These are phyloP conservation scores for Lerema accius DNA, from an alignment of 1,140 invertebrate genomes.

Conservation along the genomic window DNA sequence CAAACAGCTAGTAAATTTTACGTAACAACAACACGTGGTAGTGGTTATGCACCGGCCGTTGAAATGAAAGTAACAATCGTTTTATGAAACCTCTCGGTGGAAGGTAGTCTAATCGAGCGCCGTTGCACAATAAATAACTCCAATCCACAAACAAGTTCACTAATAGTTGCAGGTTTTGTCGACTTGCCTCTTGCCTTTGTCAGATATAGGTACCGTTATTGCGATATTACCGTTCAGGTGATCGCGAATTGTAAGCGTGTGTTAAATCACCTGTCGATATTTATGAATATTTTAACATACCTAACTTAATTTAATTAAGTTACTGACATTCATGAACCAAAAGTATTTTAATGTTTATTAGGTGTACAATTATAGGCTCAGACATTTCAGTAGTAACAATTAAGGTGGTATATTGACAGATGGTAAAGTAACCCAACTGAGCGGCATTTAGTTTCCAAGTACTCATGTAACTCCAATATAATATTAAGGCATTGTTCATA, in stretches of 20 bases:
- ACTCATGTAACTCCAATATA: too few relatives aligned
- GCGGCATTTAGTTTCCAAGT: too few relatives aligned
- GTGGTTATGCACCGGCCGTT: constrained; percentile 52
- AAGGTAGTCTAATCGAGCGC: constrained; percentile 65
- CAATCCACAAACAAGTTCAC: constrained; percentile 42
- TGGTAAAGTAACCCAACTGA: too few relatives aligned
- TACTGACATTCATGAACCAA: too few relatives aligned
- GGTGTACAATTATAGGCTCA: too few relatives aligned
- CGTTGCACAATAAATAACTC: constrained; percentile 65
- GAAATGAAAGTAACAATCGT: constrained; percentile 78
- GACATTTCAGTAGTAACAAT: too few relatives aligned
- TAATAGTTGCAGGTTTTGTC: constrained; percentile 31
- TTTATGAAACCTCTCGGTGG: constrained; percentile 71
- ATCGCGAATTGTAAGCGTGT: constrained; percentile 21
- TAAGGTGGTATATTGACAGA: too few relatives aligned
- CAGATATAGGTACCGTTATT: constrained; percentile 28
- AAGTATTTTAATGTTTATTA: too few relatives aligned
- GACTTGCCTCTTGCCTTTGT: constrained; percentile 24
- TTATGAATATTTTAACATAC: background rate
- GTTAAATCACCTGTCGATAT: constrained; percentile 23
- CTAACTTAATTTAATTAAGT: background rate
- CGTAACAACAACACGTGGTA: constrained; percentile 36
- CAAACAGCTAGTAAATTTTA: constrained; percentile 25
- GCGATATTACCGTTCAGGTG: constrained; percentile 21
- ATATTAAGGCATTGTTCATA: too few relatives aligned